Evolutionary conservation across 2,797 vertebrate species (phyloP).

Genomic region (Enteromius radiatus): DNA sequence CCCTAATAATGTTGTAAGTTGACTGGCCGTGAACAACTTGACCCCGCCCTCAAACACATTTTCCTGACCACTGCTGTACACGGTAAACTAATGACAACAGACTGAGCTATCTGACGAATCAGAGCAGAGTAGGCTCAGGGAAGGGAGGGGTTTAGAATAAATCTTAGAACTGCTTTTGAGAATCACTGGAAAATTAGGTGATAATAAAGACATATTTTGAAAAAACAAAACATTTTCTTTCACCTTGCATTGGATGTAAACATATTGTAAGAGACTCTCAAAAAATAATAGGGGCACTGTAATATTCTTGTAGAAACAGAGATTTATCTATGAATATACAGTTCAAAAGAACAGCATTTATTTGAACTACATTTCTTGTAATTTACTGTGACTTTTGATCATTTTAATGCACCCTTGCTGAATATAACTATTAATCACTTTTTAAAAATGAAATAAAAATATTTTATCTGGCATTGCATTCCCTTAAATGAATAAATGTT

Average conservation of each 20-base stretch:
- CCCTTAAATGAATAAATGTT: not conserved
- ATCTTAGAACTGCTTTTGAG: not conserved
- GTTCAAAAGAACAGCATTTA: not conserved
- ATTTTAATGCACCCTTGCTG: not conserved
- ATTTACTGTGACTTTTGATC: not conserved
- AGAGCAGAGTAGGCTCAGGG: not conserved
- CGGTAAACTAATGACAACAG: not conserved
- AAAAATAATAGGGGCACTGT: not conserved
- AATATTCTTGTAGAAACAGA: not conserved
- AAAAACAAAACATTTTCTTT: too few species aligned
- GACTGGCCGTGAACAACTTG: too few species aligned
- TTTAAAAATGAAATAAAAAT: not conserved
- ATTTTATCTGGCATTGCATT: not conserved
- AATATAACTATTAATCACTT: not conserved
- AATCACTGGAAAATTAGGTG: not conserved
- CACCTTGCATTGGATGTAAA: not conserved
- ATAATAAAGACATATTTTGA: not conserved
- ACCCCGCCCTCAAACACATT: too few species aligned
- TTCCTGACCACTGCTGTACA: not conserved
- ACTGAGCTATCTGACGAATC: not conserved
- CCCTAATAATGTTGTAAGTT: too few species aligned
- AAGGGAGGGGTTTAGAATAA: not conserved
- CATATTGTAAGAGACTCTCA: not conserved
- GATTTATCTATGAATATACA: not conserved
- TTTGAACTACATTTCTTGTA: not conserved